Base-by-base conservation (phyloP, 2,888 invertebrate species). In the Shargacucullia verbasci region DNA sequence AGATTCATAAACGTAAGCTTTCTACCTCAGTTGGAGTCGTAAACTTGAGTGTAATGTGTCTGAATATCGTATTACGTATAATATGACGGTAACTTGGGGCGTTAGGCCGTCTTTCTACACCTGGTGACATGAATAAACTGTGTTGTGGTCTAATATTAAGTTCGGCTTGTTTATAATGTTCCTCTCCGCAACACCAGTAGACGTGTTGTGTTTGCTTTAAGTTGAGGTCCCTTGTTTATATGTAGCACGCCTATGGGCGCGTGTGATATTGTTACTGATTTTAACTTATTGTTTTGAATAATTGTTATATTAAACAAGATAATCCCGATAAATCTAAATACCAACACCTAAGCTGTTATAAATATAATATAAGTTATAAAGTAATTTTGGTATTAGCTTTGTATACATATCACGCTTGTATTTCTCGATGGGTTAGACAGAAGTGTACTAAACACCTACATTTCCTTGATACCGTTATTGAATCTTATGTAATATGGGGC, bases 1-100 rank as follows among this genome's bases (percentile, higher is more conserved):
- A 90, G 85, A 92, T 92, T 91, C 89, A 92, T 92, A 90, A 89
- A 89, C 80, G 78, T 87, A 87, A 89, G 88, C 88, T 85, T 84
- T 81, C 82, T 81, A 83, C 87, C 86, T 89, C 87, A 86, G 85
- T 88, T 78, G 73, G 79, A 81, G 87, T 90, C 91, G 84, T 93
- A 92, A 93, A 93, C 80, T 87, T 87, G 85, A 90, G 87, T 87
- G 86, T 89, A 86, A 91, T 84, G 86, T 83, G 84, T 86, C 85
- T 81, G 86, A 88, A 90, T 87, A 89, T 86, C 84, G 80, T 86
- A 87, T 88, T 84, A 86, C 83, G 82, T 85, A 84, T 88, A 84
- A 87, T 85, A 85, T 75, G 82, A 69, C 79, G 80, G 82, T 86
- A 87, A 87, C 83, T 88, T 86, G 79, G 81, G 80, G 84, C 83